These are phyloP conservation scores for Oreochromis spilurus DNA, from an alignment of 2,113 vertebrate genomes.

Conservation along the genomic window DNA sequence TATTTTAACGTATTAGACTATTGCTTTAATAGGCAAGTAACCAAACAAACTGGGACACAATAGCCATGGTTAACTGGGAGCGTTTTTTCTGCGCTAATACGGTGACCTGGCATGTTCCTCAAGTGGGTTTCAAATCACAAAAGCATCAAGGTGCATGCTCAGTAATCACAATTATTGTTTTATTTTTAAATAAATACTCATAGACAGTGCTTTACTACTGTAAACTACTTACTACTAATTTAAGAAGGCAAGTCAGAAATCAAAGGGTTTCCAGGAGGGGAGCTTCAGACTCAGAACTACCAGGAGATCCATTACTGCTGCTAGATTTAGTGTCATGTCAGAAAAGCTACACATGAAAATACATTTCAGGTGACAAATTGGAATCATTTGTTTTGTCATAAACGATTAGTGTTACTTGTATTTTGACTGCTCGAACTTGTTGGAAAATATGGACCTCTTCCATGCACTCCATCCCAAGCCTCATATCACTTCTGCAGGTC, in stretches of 20 bases:
- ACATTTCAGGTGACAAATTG: background rate
- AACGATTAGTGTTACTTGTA: background rate
- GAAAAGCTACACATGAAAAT: background rate
- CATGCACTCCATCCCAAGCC: background rate
- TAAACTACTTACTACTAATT: background rate
- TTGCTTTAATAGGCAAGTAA: background rate
- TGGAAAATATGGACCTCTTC: background rate
- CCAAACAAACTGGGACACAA: background rate
- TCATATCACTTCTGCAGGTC: background rate
- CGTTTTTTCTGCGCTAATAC: background rate
- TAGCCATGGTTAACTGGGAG: background rate
- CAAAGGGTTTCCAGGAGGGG: background rate
- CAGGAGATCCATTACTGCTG: background rate
- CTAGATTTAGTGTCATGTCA: background rate
- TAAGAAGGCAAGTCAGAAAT: background rate
- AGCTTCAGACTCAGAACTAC: background rate
- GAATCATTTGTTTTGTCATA: background rate
- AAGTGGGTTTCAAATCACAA: background rate
- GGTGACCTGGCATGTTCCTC: background rate
- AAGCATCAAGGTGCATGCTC: background rate
- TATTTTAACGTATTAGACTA: background rate
- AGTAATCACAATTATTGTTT: background rate
- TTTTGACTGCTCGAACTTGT: background rate
- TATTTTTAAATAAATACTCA: background rate
- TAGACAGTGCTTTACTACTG: background rate